These are phyloP conservation scores for Heliconius hortense DNA, from an alignment of 2,888 invertebrate species.

Conservation along the genomic window DNA sequence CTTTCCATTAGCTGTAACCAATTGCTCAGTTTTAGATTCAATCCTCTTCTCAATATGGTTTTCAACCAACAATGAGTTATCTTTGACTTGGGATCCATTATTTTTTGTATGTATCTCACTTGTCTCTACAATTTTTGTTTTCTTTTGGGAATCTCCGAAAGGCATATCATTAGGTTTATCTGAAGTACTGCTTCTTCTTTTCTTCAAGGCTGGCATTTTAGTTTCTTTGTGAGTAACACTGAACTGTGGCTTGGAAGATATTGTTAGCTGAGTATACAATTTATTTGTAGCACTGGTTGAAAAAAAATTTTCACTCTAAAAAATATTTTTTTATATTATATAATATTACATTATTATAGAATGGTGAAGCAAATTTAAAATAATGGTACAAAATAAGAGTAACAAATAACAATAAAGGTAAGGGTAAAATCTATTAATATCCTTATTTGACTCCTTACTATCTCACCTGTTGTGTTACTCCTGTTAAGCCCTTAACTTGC, in stretches of 20 bases:
- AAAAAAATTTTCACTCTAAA: conserved; percentile 71
- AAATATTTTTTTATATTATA: too few species aligned
- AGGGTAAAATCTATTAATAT: neutral
- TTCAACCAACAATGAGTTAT: conserved; percentile 58
- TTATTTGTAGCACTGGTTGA: conserved; percentile 72
- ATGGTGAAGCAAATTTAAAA: neutral
- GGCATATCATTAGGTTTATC: conserved; percentile 73
- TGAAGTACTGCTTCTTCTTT: conserved; percentile 74
- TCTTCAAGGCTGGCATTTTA: conserved; percentile 70
- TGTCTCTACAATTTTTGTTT: conserved; percentile 65
- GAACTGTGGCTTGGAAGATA: conserved; percentile 68
- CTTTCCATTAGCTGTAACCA: conserved; percentile 69
- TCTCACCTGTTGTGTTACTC: conserved; percentile 76
- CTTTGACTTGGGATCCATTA: conserved; percentile 60
- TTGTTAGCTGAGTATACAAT: conserved; percentile 74
- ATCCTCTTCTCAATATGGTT: conserved; percentile 67
- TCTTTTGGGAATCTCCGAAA: conserved; percentile 64
- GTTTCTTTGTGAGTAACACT: conserved; percentile 64
- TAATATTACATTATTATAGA: neutral
- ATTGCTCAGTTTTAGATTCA: conserved; percentile 60
- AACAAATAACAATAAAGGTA: neutral
- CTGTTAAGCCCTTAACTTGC: conserved; percentile 85
- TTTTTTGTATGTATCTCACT: conserved; percentile 71
- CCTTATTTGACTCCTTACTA: neutral
- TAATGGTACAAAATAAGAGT: neutral